phyloP scores from a whole-genome alignment of 2,113 vertebrate species.

The Dasyurus viverrinus region DNA sequence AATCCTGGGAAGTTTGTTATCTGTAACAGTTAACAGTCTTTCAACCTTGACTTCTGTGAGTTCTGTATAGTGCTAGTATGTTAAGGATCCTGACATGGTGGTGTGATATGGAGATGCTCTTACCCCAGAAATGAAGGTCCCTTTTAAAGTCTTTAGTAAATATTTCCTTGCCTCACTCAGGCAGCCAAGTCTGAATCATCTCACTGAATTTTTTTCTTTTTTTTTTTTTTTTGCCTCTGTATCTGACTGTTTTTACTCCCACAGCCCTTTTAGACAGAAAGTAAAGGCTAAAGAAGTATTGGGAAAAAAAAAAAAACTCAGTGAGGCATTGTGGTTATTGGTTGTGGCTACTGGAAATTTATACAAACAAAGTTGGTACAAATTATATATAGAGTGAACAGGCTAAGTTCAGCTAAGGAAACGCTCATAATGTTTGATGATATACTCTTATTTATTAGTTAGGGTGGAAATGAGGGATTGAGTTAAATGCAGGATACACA shows the following conservation, averaged over 20 bases:
- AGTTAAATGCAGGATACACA: background rate
- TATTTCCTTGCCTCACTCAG: background rate
- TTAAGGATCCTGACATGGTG: background rate
- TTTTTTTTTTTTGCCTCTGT: background rate
- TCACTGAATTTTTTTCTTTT: background rate
- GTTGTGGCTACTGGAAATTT: background rate
- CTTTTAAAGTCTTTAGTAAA: background rate
- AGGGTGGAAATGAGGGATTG: background rate
- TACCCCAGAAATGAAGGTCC: background rate
- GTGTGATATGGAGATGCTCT: background rate
- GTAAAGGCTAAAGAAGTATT: background rate
- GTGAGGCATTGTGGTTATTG: conserved; percentile 1
- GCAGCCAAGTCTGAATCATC: background rate
- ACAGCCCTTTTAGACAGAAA: background rate
- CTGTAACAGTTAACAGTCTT: background rate
- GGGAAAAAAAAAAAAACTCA: background rate
- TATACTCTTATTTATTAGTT: background rate
- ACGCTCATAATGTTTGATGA: background rate
- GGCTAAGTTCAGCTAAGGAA: background rate
- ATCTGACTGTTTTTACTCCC: background rate
- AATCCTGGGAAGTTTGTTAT: background rate
- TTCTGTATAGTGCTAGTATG: background rate
- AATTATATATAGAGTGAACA: background rate
- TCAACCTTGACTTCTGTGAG: background rate
- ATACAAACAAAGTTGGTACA: background rate